Evolutionary conservation across 1,140 invertebrate species (phyloP).

Genomic region (Sarcophaga peregrina): DNA sequence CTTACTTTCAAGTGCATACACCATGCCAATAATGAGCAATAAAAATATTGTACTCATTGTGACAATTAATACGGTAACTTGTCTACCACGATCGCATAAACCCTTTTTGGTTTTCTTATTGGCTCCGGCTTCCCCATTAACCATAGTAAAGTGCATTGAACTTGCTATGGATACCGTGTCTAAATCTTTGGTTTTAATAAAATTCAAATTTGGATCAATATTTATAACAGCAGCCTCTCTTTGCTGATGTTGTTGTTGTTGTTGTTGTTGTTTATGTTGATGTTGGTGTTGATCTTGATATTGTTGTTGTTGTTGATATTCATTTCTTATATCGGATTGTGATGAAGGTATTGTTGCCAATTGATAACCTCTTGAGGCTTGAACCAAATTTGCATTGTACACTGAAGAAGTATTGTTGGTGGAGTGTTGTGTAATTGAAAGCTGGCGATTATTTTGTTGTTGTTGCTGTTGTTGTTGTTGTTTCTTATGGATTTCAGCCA

Average conservation of each 20-base stretch:
- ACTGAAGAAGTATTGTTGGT: constrained; percentile 49
- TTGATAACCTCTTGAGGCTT: constrained; percentile 45
- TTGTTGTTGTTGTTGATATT: background rate
- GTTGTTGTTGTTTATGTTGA: constrained; percentile 23
- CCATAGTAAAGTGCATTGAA: constrained; percentile 86
- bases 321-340: background rate
- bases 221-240: constrained; percentile 55
- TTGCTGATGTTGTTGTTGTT: constrained; percentile 45
- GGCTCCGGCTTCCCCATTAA: constrained; percentile 80
- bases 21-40: constrained; percentile 79
- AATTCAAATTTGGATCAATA: constrained; percentile 63
- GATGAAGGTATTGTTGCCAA: constrained; percentile 22
- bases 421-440: constrained; percentile 45
- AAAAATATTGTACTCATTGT: constrained; percentile 83
- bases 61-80: constrained; percentile 81
- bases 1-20: constrained; percentile 78
- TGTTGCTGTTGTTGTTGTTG: constrained; percentile 62
- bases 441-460: constrained; percentile 46
- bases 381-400: constrained; percentile 58
- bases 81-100: constrained; percentile 77
- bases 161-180: constrained; percentile 82
- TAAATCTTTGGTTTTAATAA: constrained; percentile 66
- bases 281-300: background rate
- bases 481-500: constrained; percentile 75
- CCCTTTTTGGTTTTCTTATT: constrained; percentile 63